Percentiles rank a stretch among this genome's conserved stretches.
Evolutionary conservation across 2,797 vertebrate genomes (phyloP).

Genomic region (Propithecus deckenii): DNA sequence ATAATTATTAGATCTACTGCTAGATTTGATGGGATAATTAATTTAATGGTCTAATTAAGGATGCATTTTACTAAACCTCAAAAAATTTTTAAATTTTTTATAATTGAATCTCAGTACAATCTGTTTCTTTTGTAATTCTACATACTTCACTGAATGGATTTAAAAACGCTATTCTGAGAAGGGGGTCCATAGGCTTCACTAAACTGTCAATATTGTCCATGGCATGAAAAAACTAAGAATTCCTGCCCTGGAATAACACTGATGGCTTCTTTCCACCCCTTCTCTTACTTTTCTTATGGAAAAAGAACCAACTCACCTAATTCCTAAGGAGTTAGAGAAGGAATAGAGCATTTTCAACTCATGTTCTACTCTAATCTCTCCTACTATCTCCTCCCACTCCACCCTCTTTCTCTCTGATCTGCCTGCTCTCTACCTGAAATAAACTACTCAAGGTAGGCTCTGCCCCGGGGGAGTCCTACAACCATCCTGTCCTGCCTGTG

Average conservation of each 20-base stretch:
- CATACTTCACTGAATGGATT: neutral
- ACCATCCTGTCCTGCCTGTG: neutral
- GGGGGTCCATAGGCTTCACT: neutral
- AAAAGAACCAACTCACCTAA: neutral
- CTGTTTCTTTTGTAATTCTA: neutral
- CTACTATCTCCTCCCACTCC: neutral
- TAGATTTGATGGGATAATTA: neutral
- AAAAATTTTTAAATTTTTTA: neutral
- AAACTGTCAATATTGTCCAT: neutral
- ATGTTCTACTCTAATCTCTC: neutral
- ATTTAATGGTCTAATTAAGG: neutral
- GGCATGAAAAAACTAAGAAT: neutral
- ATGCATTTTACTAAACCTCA: neutral
- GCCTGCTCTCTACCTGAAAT: neutral
- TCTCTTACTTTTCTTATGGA: neutral
- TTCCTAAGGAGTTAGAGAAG: neutral
- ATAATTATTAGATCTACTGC: neutral
- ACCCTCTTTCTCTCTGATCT: neutral
- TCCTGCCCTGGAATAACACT: neutral
- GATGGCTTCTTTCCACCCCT: neutral
- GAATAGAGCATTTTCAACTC: neutral
- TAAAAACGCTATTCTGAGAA: neutral
- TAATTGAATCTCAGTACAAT: neutral
- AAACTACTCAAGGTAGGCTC: neutral
- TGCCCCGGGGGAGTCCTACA: neutral